These are phyloP conservation scores for Colius striatus DNA, from an alignment of 2,113 vertebrate genomes.

Conservation along the genomic window DNA sequence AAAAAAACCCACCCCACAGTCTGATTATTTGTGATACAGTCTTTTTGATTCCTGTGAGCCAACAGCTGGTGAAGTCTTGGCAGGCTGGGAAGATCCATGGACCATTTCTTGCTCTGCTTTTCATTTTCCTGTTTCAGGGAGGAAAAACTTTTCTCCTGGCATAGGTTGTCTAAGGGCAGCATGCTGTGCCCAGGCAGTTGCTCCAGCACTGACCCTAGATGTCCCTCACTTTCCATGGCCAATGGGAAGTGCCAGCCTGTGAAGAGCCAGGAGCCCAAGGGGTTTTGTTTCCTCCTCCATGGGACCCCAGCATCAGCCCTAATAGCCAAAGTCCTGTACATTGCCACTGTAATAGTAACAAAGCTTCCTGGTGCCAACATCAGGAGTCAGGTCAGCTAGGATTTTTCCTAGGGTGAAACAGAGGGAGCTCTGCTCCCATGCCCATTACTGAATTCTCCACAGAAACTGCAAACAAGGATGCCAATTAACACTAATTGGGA, in stretches of 20 bases:
- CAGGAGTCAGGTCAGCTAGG: neutral
- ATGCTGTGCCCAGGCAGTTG: neutral
- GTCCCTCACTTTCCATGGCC: neutral
- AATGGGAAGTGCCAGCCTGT: neutral
- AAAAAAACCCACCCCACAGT: neutral
- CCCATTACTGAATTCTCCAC: constrained; percentile 43
- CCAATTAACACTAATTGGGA: constrained; percentile 47
- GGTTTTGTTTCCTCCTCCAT: neutral
- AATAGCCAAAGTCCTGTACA: neutral
- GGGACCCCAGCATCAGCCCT: neutral
- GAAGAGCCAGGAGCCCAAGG: neutral
- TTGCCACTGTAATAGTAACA: neutral
- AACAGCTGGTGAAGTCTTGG: neutral
- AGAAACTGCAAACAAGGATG: constrained; percentile 39
- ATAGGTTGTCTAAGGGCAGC: neutral
- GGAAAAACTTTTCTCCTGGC: neutral
- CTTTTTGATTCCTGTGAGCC: neutral
- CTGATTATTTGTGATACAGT: neutral
- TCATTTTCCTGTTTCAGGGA: neutral
- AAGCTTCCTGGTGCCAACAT: neutral
- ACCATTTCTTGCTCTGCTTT: neutral
- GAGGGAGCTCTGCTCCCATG: constrained; percentile 42
- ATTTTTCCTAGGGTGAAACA: constrained; percentile 27
- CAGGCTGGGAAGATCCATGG: neutral
- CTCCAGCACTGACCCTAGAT: neutral